These are phyloP conservation scores for Petrocephalus sullivani DNA, from an alignment of 2,797 vertebrate genomes.

Conservation along the genomic window DNA sequence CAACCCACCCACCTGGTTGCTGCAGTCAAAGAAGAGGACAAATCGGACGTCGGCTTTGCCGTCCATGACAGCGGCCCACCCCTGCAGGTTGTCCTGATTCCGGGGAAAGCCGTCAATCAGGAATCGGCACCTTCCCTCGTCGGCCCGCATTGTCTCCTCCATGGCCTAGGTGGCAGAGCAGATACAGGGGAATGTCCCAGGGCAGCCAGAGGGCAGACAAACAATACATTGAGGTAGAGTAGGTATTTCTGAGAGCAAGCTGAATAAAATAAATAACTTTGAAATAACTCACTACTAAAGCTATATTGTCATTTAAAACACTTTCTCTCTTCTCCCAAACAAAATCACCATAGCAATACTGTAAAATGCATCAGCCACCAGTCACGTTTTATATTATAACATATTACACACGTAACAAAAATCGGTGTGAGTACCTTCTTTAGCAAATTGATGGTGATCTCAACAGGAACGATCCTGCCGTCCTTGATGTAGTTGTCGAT, in stretches of 20 bases:
- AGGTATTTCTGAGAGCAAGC: neutral
- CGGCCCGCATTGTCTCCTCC: slow-evolving; percentile 80
- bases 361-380: neutral
- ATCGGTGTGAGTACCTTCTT: slow-evolving; percentile 67
- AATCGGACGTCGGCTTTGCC: slow-evolving; percentile 87
- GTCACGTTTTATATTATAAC: neutral
- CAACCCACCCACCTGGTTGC: slow-evolving; percentile 69
- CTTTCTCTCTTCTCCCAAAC: neutral
- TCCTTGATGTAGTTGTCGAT: slow-evolving; percentile 89
- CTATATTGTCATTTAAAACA: neutral
- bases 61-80: slow-evolving; percentile 86
- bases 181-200: neutral
- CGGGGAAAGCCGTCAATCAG: slow-evolving; percentile 97
- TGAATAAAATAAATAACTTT: neutral
- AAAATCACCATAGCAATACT: neutral
- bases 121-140: slow-evolving; percentile 81
- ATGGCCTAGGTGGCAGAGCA: slow-evolving; percentile 68
- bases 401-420: neutral
- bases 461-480: slow-evolving; percentile 90
- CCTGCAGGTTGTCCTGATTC: slow-evolving; percentile 93
- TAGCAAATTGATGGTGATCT: slow-evolving; percentile 91
- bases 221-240: neutral
- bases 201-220: neutral
- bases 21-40: slow-evolving; percentile 94
- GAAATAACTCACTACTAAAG: neutral